Conservation (phyloP, 2,888 invertebrate species). For the Scaptomyza reducta region DNA sequence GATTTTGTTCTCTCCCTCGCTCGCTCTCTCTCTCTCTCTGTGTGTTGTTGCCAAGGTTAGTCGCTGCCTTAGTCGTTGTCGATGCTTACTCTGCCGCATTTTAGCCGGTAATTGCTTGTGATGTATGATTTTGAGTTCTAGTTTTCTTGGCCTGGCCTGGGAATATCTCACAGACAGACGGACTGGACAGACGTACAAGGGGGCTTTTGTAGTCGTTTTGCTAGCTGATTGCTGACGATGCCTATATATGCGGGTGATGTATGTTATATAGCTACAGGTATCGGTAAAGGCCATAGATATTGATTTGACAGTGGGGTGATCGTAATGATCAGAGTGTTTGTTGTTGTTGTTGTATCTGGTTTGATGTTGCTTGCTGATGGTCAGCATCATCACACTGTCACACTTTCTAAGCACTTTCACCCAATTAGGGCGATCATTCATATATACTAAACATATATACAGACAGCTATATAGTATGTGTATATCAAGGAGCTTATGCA, state of each 20-base stretch:
- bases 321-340: constrained; percentile 50
- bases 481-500: constrained; percentile 62
- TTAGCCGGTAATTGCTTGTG: constrained; percentile 79
- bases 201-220: constrained; percentile 53
- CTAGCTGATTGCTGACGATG: constrained; percentile 73
- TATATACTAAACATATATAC: constrained; percentile 21
- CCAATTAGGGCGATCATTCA: constrained; percentile 69
- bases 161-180: constrained; percentile 65
- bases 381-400: constrained; percentile 53
- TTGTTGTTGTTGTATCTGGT: background rate
- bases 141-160: constrained; percentile 70
- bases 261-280: constrained; percentile 73
- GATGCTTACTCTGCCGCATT: constrained; percentile 72
- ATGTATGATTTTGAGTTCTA: constrained; percentile 79
- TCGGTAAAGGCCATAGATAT: constrained; percentile 71
- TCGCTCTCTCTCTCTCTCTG: constrained; percentile 25
- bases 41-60: constrained; percentile 73
- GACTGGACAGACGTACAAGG: constrained; percentile 5
- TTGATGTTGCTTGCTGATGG: background rate
- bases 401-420: constrained; percentile 78
- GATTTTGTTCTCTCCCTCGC: constrained; percentile 27
- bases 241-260: constrained; percentile 79
- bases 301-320: constrained; percentile 66
- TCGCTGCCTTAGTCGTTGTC: constrained; percentile 44
- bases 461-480: background rate